A percentile compares a stretch with the other conserved stretches of the same genome.
phyloP scores from a whole-genome alignment of 2,888 invertebrate genomes.

The Noctua janthe region DNA sequence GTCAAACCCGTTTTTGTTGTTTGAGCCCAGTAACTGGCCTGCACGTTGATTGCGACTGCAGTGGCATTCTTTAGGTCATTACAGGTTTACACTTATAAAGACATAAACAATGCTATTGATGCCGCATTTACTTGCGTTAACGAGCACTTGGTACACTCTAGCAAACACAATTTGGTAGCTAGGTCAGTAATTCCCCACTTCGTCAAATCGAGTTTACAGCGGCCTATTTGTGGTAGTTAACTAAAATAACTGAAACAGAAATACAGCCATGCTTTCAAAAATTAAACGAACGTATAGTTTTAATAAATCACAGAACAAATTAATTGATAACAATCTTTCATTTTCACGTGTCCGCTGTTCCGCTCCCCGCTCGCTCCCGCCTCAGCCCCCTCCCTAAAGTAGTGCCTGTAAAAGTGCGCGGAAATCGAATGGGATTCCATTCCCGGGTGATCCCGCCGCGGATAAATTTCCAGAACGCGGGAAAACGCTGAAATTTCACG shows the following conservation, averaged over 20 bases:
- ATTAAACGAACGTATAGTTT: slow-evolving; percentile 33
- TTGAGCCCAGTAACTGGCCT: not conserved
- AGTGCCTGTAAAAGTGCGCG: slow-evolving; percentile 73
- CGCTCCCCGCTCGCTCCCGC: slow-evolving; percentile 48
- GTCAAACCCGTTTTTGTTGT: not conserved
- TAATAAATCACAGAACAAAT: slow-evolving; percentile 64
- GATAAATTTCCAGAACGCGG: slow-evolving; percentile 64
- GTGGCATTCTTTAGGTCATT: not conserved
- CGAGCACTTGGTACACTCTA: not conserved
- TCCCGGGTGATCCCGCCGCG: slow-evolving; percentile 70
- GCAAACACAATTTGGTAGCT: not conserved
- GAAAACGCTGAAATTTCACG: slow-evolving; percentile 62
- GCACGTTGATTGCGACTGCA: not conserved
- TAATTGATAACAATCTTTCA: slow-evolving; percentile 66
- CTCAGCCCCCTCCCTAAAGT: slow-evolving; percentile 50
- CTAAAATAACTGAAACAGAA: slow-evolving; percentile 4
- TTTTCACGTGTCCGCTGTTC: slow-evolving; percentile 44
- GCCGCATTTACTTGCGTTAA: not conserved
- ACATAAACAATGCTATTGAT: not conserved
- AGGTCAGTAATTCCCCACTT: not conserved
- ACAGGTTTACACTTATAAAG: not conserved
- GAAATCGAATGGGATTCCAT: slow-evolving; percentile 82
- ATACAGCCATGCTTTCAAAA: not conserved
- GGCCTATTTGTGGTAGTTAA: not conserved
- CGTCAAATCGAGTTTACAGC: not conserved